These are phyloP conservation scores for Neotoma lepida DNA, from an alignment of 2,113 vertebrate species.

Conservation along the genomic window DNA sequence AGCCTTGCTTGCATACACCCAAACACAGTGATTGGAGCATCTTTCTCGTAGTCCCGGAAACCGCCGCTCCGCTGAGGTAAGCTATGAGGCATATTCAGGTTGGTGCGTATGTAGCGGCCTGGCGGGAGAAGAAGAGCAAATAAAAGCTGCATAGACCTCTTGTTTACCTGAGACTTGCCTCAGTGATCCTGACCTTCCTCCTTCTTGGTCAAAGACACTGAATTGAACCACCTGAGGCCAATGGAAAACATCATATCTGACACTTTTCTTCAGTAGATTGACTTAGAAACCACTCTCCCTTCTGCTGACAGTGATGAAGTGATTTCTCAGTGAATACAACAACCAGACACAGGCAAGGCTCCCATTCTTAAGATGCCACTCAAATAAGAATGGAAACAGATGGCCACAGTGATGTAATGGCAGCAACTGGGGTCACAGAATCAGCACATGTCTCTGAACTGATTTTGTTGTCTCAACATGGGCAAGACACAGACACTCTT, in stretches of 20 bases:
- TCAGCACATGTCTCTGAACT: neutral
- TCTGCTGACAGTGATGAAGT: neutral
- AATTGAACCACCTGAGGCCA: neutral
- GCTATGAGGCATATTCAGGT: conserved; percentile 96
- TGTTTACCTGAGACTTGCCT: neutral
- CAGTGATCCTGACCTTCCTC: neutral
- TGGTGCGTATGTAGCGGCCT: conserved; percentile 96
- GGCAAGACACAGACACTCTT: neutral
- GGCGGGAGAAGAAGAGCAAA: conserved; percentile 8
- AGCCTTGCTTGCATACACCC: conserved; percentile 96
- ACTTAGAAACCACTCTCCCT: neutral
- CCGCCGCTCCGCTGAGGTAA: conserved; percentile 93
- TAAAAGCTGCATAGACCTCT: neutral
- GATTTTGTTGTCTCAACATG: neutral
- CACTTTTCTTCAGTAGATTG: neutral
- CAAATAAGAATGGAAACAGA: neutral
- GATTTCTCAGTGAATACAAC: conserved; percentile 3
- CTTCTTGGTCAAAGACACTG: neutral
- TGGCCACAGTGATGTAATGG: neutral
- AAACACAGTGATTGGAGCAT: conserved; percentile 97
- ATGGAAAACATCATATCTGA: neutral
- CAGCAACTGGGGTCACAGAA: neutral
- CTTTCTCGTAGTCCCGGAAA: conserved; percentile 95
- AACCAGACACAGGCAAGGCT: neutral
- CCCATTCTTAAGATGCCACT: neutral